Base-by-base conservation (phyloP, 2,113 vertebrate species). In the Lota lota region DNA sequence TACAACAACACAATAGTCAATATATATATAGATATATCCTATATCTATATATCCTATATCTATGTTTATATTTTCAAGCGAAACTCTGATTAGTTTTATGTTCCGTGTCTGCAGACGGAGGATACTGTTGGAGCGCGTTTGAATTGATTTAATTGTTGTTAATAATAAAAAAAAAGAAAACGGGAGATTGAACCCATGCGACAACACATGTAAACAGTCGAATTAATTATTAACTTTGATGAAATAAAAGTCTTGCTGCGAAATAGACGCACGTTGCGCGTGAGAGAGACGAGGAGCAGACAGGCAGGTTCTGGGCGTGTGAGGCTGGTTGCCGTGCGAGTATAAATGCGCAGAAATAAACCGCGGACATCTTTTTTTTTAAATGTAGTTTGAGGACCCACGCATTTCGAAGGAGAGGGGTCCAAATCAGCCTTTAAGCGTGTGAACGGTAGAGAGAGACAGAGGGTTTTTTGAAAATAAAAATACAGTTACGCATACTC, bases 211-310 rank as follows among this genome's bases (percentile, higher is more conserved):
- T 85, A 83, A 86, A 86, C 80, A 85, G 83, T 80, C 68, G 50
- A 70, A 85, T 84, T 73, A 83, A 86, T 87, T 78, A 88, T 91
- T 83, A 86, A 80, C 79, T 74, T 73, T 64, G 82, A 80, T 78
- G 66, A 75, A 84, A 83, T 66, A 79, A 64, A 79, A 72, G 24
- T 63, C 59, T 59, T 33, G 68, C 62, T 24, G 24, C 24, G 24
- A 24, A 24, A 24, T 24, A 24, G 24, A 24, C 24, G 24, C 24
- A n/a, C 24, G 24, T 24, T 2, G 24, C 24, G 24, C 24, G 24
- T 4, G 24, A 24, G 24, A 4, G 24, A 24, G 24, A 24, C 24
- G 24, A 4, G 24, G 24, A 24, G 24, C 24, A 24, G 2, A 24
- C 24, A 4, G 2, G 24, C 24, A 24, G 24, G 24, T 24, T 24